phyloP scores from a whole-genome alignment of 1,140 invertebrate species.

The Theocolax elegans region DNA sequence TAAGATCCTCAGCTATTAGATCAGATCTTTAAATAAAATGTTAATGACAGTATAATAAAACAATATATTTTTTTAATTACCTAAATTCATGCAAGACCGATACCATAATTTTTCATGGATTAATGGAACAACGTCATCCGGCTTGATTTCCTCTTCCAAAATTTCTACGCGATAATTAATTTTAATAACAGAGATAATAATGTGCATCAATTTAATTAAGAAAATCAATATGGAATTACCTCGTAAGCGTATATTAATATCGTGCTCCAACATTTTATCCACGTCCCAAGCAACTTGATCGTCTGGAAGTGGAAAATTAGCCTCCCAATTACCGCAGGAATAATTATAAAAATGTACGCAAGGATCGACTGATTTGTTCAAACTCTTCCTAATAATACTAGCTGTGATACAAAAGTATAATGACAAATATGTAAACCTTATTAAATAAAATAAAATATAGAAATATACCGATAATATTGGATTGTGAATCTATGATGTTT shows the following conservation, averaged over 20 bases:
- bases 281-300: conserved; percentile 15
- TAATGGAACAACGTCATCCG: conserved; percentile 1
- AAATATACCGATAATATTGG: neutral
- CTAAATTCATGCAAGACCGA: conserved; percentile 25
- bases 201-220: neutral
- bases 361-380: conserved; percentile 26
- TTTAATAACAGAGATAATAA: neutral
- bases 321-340: conserved; percentile 23
- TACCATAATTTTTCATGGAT: conserved; percentile 32
- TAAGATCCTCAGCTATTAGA: no score
- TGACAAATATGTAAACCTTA: neutral
- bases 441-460: neutral
- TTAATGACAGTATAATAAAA: no score
- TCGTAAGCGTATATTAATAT: neutral
- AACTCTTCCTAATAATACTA: neutral
- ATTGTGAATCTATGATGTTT: neutral
- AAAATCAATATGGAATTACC: neutral
- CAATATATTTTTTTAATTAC: neutral
- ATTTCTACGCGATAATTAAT: conserved; percentile 16
- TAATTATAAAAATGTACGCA: conserved; percentile 29
- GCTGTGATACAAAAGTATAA: no score
- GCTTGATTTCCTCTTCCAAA: conserved; percentile 9
- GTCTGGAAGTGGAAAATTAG: conserved; percentile 18
- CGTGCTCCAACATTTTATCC: conserved; percentile 1
- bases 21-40: no score